Conservation (phyloP, 2,888 invertebrate genomes). For the Eupithecia subfuscata region DNA sequence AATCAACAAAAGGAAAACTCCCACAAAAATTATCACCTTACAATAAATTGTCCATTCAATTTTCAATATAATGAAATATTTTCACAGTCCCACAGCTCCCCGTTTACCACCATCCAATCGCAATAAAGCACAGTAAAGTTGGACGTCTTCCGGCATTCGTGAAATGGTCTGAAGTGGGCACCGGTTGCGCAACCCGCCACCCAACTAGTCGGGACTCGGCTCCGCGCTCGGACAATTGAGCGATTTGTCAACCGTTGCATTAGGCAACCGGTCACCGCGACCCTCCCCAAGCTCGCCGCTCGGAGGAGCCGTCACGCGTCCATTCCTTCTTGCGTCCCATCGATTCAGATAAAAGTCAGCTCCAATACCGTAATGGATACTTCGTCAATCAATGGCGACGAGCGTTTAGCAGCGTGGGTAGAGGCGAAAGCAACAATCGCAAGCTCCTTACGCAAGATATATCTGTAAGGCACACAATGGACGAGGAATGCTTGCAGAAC, state of each 20-base stretch:
- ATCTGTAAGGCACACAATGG: conserved; percentile 80
- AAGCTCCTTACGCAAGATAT: conserved; percentile 80
- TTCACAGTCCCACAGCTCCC: conserved; percentile 55
- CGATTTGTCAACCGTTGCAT: conserved; percentile 81
- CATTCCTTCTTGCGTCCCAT: conserved; percentile 64
- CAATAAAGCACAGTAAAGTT: conserved; percentile 76
- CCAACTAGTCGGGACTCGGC: conserved; percentile 67
- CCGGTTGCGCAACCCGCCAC: conserved; percentile 72
- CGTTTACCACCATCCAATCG: conserved; percentile 69
- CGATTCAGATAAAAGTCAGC: conserved; percentile 61
- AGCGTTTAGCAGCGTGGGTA: conserved; percentile 69
- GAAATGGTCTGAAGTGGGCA: conserved; percentile 64
- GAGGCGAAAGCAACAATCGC: conserved; percentile 71
- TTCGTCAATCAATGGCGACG: conserved; percentile 68
- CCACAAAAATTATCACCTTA: conserved; percentile 43
- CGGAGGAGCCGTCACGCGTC: conserved; percentile 48
- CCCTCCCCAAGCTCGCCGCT: conserved; percentile 54
- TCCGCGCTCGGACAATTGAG: conserved; percentile 77
- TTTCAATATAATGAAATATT: conserved; percentile 56
- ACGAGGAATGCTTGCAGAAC: conserved; percentile 77
- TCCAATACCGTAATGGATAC: conserved; percentile 71
- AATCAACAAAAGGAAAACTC: conserved; percentile 28
- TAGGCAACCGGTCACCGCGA: conserved; percentile 71
- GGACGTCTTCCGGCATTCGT: conserved; percentile 78
- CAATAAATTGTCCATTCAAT: conserved; percentile 52